Evolutionary conservation across 2,113 vertebrate species (phyloP), one percentile per base, ranked within the genome.

Genomic region (Thomomys bottae): DNA sequence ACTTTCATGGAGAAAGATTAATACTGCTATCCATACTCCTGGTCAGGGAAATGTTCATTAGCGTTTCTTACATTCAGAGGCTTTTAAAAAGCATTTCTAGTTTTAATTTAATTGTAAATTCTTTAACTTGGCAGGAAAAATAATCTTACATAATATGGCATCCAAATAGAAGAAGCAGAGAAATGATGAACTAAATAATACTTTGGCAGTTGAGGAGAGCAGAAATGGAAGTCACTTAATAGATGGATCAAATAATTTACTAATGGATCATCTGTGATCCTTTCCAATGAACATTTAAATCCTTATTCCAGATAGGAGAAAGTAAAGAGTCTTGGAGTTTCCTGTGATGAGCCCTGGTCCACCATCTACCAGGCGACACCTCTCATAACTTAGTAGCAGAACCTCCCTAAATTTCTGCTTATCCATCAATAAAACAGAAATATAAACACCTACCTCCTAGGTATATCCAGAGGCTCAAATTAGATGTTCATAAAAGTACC

Each of bases 81-180:
- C 17, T 59, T 30, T 66, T 61, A 76, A 45, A 79, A 32, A 66
- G 15, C 90, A 79, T n/a, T 78, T 15, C 67, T 73, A 76, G n/a
- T 57, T 84, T n/a, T 90, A 79, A 84, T 30, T 93, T 88, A 90
- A 81, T 28, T 38, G n/a, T 8, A 85, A 2, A 8, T 30, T 87
- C n/a, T 84, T 88, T 49, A 86, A 82, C 40, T 91, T 57, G 63
- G 30, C 17, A 84, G 28, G 24, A 64, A 91, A 93, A 93, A 38
- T 75, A 93, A 38, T 75, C 40, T 45, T 71, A 81, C n/a, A 28
- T 24, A 84, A 49, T 34, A 73, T 45, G 59, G 28, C n/a, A 77
- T 6, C 5, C 15, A 32, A 63, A 28, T 21, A 70, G 75, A 90
- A 40, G 70, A 30, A 90, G 45, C 38, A 87, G 61, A 67, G 63